A percentile compares a stretch with the other conserved stretches of the same genome.
Conservation (phyloP, 2,888 invertebrate species). For the Nowickia ferox region DNA sequence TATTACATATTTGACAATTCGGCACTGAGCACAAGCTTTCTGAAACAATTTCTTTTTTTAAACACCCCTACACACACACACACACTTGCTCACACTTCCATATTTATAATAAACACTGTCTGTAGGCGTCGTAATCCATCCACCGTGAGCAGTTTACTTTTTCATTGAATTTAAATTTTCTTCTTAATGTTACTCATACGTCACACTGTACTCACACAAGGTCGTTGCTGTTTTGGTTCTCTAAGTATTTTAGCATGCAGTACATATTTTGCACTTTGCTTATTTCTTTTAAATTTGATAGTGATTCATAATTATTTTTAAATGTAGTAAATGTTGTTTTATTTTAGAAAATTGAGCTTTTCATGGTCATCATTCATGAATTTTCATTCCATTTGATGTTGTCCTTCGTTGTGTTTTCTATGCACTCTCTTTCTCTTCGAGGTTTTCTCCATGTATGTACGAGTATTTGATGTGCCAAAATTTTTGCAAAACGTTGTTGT, state of each 20-base stretch:
- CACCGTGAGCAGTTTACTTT: slow-evolving; percentile 26
- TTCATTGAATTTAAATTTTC: slow-evolving; percentile 25
- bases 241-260: background rate
- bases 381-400: slow-evolving; percentile 37
- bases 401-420: slow-evolving; percentile 47
- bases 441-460: slow-evolving; percentile 39
- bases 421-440: slow-evolving; percentile 42
- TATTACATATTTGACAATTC: slow-evolving; percentile 35
- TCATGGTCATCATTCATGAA: slow-evolving; percentile 56
- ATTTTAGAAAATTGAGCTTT: slow-evolving; percentile 24
- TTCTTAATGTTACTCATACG: slow-evolving; percentile 70
- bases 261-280: slow-evolving; percentile 10
- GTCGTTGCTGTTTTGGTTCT: slow-evolving; percentile 40
- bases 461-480: slow-evolving; percentile 52
- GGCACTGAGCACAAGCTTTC: slow-evolving; percentile 51
- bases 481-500: slow-evolving; percentile 6
- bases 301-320: slow-evolving; percentile 57
- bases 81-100: background rate
- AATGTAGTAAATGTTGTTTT: slow-evolving; percentile 25
- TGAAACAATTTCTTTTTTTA: slow-evolving; percentile 28
- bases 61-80: background rate
- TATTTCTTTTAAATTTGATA: background rate
- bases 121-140: slow-evolving; percentile 59
- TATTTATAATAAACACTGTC: slow-evolving; percentile 6
- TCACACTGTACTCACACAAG: slow-evolving; percentile 64